Base-by-base conservation (phyloP, 1,140 invertebrate species). In the Drosophila auraria region DNA sequence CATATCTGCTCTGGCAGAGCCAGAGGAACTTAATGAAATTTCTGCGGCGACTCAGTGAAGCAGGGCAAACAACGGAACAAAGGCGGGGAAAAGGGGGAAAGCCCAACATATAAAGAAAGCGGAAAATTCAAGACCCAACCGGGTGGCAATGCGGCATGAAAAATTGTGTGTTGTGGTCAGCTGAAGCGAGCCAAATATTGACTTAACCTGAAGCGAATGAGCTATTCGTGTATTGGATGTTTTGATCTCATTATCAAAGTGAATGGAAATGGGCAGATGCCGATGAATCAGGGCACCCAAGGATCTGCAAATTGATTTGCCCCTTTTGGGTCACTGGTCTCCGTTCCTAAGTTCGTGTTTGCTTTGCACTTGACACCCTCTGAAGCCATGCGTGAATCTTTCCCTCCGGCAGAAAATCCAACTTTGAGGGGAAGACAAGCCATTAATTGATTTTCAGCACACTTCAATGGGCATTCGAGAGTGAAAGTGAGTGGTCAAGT, bases 381-480 rank as follows among this genome's bases (percentile, higher is more conserved):
- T 78, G 78, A 82, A 90, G 69, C 82, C 82, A 89, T 81, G 83
- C 83, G 84, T 83, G 83, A 87, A 89, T 78, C 80, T 87, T 76
- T 79, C 61, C 54, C 77, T 38, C 23, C 15, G 68, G 40, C 73
- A 60, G n/a, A 64, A 74, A 74, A 23, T 49, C 23, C 50, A 89
- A 89, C 73, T 87, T 81, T 62, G 83, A 76, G 68, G 50, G 44
- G 66, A 73, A 84, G 72, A 75, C 74, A 71, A 59, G 70, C 80
- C 63, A 89, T 86, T 86, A 86, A 86, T 89, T 81, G 78, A 90
- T 82, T 89, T 81, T 56, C 65, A 51, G 65, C 74, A 84, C 81
- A 79, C 81, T 84, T 84, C 63, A 89, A 69, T 82, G 73, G 69
- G 66, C 71, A 73, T 23, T 61, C 54, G 38, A 73, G 54, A 60